phyloP scores from a whole-genome alignment of 2,797 vertebrate species.

The Capromys pilorides region DNA sequence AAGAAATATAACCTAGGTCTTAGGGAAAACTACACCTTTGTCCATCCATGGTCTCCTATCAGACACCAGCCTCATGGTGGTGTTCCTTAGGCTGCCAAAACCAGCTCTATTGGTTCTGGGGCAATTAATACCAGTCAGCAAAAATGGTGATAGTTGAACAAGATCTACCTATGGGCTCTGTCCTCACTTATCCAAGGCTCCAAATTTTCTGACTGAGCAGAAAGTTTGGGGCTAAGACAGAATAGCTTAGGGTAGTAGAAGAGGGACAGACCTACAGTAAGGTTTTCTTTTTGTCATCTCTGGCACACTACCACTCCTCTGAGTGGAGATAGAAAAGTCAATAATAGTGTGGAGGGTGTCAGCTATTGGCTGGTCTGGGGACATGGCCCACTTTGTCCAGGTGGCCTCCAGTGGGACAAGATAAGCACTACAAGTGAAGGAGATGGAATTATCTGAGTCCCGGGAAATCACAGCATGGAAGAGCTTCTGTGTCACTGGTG shows the following conservation, averaged over 20 bases:
- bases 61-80: not conserved
- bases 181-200: not conserved
- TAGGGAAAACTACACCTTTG: not conserved
- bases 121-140: not conserved
- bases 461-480: not conserved
- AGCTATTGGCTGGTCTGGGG: not conserved
- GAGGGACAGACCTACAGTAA: fast-evolving
- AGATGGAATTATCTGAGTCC: not conserved
- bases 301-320: not conserved
- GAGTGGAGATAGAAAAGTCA: not conserved
- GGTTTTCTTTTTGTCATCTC: not conserved
- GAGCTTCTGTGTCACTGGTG: not conserved
- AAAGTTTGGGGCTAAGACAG: not conserved
- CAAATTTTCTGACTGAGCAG: not conserved
- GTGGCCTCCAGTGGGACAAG: not conserved
- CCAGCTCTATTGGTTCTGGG: not conserved
- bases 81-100: too few species aligned
- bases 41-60: not conserved
- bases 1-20: not conserved
- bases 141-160: not conserved
- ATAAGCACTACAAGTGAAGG: not conserved
- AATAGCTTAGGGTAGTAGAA: not conserved
- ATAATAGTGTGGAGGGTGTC: not conserved
- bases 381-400: fast-evolving
- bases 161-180: not conserved